phyloP scores from a whole-genome alignment of 2,888 invertebrate genomes.

The Thereva unica region DNA sequence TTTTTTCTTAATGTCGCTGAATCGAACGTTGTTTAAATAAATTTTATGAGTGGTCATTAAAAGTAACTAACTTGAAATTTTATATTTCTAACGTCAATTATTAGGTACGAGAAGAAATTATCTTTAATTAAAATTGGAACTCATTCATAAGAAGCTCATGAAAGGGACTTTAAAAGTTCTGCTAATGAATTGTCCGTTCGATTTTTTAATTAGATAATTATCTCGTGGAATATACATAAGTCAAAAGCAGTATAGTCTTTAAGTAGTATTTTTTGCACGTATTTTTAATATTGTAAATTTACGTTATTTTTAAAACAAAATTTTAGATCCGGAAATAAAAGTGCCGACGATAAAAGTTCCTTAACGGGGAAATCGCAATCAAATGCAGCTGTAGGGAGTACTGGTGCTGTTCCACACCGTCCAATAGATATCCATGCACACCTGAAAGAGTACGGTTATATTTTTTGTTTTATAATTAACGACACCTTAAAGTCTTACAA shows the following conservation, averaged over 20 bases:
- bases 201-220: not conserved
- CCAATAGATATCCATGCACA: slow-evolving; percentile 60
- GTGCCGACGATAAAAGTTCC: slow-evolving; percentile 37
- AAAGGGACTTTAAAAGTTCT: too few species aligned
- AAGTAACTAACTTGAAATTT: too few species aligned
- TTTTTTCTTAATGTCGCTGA: too few species aligned
- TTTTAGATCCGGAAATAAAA: slow-evolving; percentile 36
- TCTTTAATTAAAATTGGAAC: too few species aligned
- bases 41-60: too few species aligned
- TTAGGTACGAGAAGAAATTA: too few species aligned
- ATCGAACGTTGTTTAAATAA: too few species aligned
- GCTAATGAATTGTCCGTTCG: not conserved
- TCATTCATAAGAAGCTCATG: too few species aligned
- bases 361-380: slow-evolving; percentile 37
- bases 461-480: slow-evolving; percentile 26
- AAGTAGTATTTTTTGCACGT: not conserved
- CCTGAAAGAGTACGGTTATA: slow-evolving; percentile 56
- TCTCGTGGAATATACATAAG: too few species aligned
- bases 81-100: too few species aligned
- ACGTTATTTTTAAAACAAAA: not conserved
- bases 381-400: slow-evolving; percentile 29
- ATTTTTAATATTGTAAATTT: slow-evolving; percentile 30
- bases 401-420: slow-evolving; percentile 39
- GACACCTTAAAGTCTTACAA: not conserved
- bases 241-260: too few species aligned